Evolutionary conservation across 2,888 invertebrate genomes (phyloP).

Genomic region (Caenorhabditis macrosperma): DNA sequence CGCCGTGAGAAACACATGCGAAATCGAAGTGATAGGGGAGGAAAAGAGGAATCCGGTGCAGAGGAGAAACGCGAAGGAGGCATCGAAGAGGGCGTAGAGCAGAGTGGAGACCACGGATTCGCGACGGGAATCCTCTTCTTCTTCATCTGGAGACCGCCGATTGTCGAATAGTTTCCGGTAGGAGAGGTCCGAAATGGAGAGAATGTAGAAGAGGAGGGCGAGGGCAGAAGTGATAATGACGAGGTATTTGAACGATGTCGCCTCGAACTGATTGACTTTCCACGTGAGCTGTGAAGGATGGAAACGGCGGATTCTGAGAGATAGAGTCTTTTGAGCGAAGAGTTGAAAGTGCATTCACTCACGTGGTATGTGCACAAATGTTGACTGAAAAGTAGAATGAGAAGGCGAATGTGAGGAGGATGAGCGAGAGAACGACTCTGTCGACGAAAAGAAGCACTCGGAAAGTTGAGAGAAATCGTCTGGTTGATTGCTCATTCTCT

Average conservation of each 20-base stretch:
- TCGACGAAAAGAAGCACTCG: conserved; percentile 23
- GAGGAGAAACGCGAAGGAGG: conserved; percentile 1
- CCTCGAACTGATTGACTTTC: conserved; percentile 27
- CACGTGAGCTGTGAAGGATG: conserved; percentile 14
- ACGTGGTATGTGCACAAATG: conserved; percentile 48
- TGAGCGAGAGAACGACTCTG: conserved; percentile 5
- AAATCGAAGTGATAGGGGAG: conserved; percentile 10
- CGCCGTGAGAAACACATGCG: conserved; percentile 26
- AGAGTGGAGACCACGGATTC: conserved; percentile 15
- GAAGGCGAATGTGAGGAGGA: neutral
- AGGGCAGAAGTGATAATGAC: conserved; percentile 4
- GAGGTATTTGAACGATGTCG: conserved; percentile 2
- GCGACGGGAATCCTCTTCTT: neutral
- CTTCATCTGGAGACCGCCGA: neutral
- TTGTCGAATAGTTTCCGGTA: conserved; percentile 23
- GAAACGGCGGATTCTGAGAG: conserved; percentile 44
- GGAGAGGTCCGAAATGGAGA: conserved; percentile 5
- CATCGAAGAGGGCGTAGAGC: conserved; percentile 18
- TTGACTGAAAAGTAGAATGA: conserved; percentile 34
- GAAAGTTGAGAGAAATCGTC: neutral
- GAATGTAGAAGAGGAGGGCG: neutral
- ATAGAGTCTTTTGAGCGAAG: neutral
- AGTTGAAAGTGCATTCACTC: neutral
- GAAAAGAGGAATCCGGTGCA: conserved; percentile 13
- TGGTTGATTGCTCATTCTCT: neutral